Evolutionary conservation across 2,113 vertebrate species (phyloP).

Genomic region (Gallinago undulata): DNA sequence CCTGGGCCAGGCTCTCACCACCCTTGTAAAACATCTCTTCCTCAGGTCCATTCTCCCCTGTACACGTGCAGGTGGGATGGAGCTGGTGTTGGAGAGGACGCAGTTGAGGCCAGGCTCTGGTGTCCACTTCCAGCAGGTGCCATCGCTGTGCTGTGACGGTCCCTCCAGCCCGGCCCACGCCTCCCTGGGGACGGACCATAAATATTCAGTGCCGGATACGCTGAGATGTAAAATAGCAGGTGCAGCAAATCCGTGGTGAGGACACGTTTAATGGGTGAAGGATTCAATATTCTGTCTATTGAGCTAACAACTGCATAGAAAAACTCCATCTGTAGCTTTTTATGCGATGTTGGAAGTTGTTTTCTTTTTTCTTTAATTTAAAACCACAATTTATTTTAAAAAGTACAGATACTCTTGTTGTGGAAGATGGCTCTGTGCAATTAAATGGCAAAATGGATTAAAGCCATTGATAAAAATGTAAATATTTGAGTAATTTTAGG

Average conservation of each 20-base stretch:
- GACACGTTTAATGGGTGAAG: constrained; percentile 54
- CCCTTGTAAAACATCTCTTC: fast-evolving
- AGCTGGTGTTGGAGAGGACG: not conserved
- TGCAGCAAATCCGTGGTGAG: constrained; percentile 67
- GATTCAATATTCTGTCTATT: constrained; percentile 66
- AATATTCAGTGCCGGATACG: constrained; percentile 68
- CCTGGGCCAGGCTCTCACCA: too few species aligned
- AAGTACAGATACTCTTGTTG: constrained; percentile 48
- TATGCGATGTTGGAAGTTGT: not conserved
- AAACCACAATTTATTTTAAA: constrained; percentile 63
- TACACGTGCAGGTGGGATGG: not conserved
- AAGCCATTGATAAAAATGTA: constrained; percentile 66
- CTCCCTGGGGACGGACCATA: constrained; percentile 36
- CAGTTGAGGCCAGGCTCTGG: fast-evolving
- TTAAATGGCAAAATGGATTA: constrained; percentile 63
- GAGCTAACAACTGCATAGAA: constrained; percentile 63
- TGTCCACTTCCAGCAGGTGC: constrained; percentile 27
- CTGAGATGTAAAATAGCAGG: constrained; percentile 73
- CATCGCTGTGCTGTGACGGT: constrained; percentile 22
- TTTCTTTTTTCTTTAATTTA: not conserved
- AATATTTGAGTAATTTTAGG: constrained; percentile 69
- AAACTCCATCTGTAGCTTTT: constrained; percentile 77
- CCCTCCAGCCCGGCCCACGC: not conserved
- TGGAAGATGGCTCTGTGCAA: constrained; percentile 49
- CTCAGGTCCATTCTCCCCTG: not conserved